Conservation (phyloP, 2,888 invertebrate species). For the Amphipoea lucens region DNA sequence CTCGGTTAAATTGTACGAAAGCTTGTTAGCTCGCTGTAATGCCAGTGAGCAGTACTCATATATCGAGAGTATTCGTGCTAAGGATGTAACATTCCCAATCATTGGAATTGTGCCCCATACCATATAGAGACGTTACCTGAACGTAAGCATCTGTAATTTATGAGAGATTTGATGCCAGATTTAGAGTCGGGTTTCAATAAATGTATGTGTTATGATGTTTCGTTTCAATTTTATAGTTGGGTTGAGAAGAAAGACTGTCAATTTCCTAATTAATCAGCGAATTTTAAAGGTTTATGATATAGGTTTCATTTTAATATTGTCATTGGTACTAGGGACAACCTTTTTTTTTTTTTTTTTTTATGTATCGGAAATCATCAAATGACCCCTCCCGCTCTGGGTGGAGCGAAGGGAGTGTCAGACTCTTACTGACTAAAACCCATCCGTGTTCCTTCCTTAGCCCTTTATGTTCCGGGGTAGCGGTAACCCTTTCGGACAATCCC, state of each 20-base stretch:
- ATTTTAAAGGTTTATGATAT: background rate
- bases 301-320: background rate
- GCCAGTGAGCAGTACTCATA: constrained; percentile 54
- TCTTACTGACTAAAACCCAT: too few species aligned
- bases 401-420: too few species aligned
- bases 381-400: too few species aligned
- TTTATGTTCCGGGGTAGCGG: too few species aligned
- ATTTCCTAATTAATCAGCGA: background rate
- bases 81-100: constrained; percentile 67
- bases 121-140: constrained; percentile 66
- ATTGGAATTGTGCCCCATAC: constrained; percentile 68
- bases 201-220: constrained; percentile 11
- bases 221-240: background rate
- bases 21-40: constrained; percentile 64
- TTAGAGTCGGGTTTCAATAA: constrained; percentile 33
- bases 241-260: background rate
- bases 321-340: too few species aligned
- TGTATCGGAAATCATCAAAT: too few species aligned
- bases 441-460: too few species aligned
- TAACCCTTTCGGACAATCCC: too few species aligned
- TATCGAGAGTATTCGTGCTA: constrained; percentile 62
- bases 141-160: constrained; percentile 52
- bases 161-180: constrained; percentile 44
- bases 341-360: too few species aligned
- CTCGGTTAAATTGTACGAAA: constrained; percentile 56